Percentiles rank a stretch among this genome's conserved stretches.
Evolutionary conservation across 2,113 vertebrate species (phyloP).

Genomic region (Parotia lawesii): DNA sequence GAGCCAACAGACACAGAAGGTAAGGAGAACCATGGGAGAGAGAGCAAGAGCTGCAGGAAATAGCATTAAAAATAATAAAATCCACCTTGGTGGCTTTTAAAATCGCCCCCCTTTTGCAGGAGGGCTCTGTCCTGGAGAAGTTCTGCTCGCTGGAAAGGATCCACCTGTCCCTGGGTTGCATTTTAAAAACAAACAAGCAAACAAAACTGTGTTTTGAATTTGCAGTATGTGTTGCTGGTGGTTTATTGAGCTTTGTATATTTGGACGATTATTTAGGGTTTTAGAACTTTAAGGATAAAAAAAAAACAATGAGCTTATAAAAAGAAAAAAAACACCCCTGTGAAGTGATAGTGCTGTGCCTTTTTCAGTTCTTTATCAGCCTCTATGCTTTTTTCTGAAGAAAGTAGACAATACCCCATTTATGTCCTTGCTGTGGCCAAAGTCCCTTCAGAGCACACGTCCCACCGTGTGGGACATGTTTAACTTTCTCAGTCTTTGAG

Average conservation of each 20-base stretch:
- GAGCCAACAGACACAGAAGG: background rate
- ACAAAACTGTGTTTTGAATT: constrained; percentile 62
- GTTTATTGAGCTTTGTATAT: constrained; percentile 81
- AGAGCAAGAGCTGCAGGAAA: background rate
- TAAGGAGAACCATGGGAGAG: background rate
- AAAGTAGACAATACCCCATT: constrained; percentile 76
- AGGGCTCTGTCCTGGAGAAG: background rate
- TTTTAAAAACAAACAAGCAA: constrained; percentile 19
- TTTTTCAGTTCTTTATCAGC: constrained; percentile 76
- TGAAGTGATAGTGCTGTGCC: constrained; percentile 90
- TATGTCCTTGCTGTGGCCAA: constrained; percentile 89
- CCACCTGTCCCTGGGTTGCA: constrained; percentile 29
- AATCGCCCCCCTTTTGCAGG: background rate
- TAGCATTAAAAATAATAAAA: background rate
- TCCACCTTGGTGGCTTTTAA: background rate
- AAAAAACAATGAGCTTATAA: constrained; percentile 56
- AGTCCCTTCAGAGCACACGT: constrained; percentile 87
- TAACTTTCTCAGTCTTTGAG: constrained; percentile 43
- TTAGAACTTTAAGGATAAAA: constrained; percentile 73
- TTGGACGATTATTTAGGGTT: constrained; percentile 75
- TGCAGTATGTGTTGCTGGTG: constrained; percentile 66
- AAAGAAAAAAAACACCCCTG: constrained; percentile 59
- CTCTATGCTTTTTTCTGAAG: constrained; percentile 70
- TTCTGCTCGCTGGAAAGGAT: constrained; percentile 5
- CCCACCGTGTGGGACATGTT: constrained; percentile 85